phyloP scores from a whole-genome alignment of 2,888 invertebrate species.

The Geophilus truncorum region DNA sequence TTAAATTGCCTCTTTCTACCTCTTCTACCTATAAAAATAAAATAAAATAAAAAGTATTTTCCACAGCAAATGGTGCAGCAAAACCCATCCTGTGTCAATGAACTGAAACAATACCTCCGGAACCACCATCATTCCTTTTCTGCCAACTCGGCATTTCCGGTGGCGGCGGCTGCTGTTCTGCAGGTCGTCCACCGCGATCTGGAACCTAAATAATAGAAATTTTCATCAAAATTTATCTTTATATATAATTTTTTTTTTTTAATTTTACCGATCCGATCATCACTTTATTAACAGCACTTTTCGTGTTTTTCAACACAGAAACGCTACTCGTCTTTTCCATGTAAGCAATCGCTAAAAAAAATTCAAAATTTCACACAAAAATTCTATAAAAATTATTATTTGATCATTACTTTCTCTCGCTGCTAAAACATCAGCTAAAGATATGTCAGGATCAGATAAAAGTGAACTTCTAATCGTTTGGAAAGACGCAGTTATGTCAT shows the following conservation, averaged over 20 bases:
- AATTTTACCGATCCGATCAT: conserved; percentile 69
- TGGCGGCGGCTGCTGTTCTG: conserved; percentile 85
- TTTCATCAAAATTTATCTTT: neutral
- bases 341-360: conserved; percentile 60
- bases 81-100: neutral
- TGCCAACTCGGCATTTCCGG: conserved; percentile 97
- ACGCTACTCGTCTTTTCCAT: conserved; percentile 90
- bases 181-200: conserved; percentile 87
- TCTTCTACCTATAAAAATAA: neutral
- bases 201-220: conserved; percentile 62
- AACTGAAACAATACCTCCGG: neutral
- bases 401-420: conserved; percentile 62
- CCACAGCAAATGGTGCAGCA: neutral
- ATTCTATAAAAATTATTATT: no score
- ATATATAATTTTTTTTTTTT: neutral
- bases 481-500: conserved; percentile 61
- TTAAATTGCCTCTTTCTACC: neutral
- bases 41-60: neutral
- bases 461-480: conserved; percentile 53
- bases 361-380: no score
- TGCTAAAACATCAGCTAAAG: conserved; percentile 72
- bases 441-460: conserved; percentile 60
- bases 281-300: conserved; percentile 76
- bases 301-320: conserved; percentile 75
- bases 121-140: conserved; percentile 52